Evolutionary conservation across 2,888 invertebrate genomes (phyloP).

Genomic region (Cephus nigrinus): DNA sequence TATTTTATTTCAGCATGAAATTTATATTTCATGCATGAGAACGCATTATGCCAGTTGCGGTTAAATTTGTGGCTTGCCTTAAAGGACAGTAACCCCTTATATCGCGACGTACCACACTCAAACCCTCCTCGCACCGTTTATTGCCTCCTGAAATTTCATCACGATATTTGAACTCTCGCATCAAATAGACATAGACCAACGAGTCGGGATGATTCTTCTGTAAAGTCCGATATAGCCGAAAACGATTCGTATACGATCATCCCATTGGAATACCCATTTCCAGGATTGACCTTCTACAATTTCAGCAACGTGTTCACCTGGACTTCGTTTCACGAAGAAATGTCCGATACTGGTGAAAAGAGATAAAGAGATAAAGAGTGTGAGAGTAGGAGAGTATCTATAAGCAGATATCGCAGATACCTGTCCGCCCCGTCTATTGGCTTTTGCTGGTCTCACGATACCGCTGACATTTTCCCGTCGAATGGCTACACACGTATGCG

Average conservation of each 20-base stretch:
- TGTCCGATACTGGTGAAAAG: background rate
- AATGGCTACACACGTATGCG: conserved; percentile 8
- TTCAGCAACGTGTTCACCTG: background rate
- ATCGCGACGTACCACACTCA: background rate
- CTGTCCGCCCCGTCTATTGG: conserved; percentile 31
- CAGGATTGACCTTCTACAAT: background rate
- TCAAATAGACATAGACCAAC: background rate
- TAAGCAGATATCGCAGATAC: conserved; percentile 8
- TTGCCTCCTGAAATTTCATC: background rate
- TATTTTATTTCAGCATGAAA: conserved; percentile 7
- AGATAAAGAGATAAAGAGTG: background rate
- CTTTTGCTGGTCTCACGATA: conserved; percentile 25
- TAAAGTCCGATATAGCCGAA: background rate
- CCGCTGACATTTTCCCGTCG: conserved; percentile 48
- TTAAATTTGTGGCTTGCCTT: background rate
- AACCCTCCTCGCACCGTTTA: background rate
- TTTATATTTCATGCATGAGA: conserved; percentile 10
- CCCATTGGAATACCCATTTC: background rate
- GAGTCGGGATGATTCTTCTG: background rate
- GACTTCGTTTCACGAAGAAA: background rate
- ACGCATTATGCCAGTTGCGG: background rate
- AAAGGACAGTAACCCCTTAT: background rate
- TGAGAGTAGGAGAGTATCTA: background rate
- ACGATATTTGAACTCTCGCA: background rate
- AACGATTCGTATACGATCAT: background rate